Base-by-base conservation (phyloP, 1,140 invertebrate genomes). In the Chionoecetes opilio region DNA sequence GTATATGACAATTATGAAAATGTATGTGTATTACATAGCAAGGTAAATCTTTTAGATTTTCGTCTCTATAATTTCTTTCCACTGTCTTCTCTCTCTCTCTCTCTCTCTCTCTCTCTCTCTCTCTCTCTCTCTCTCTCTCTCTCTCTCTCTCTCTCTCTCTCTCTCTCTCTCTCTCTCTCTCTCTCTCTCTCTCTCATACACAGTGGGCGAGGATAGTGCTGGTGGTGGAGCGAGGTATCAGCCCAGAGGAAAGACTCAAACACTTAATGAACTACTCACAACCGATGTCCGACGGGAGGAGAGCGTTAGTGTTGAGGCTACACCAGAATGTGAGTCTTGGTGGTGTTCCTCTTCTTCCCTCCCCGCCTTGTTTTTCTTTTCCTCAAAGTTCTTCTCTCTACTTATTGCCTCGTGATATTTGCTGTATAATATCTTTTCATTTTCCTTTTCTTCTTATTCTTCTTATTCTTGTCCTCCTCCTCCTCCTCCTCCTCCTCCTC, bases 161-260 rank as follows among this genome's bases (percentile, higher is more conserved):
- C 37, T 87, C 37, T 34, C 85, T 87, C 32, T 38, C 85, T 29
- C 32, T 38, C 32, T 93, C 34, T 41, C 26, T 63, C 63, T 85
- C 84, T 14, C 31, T 37, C 35, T 14, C 31, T 37, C 29, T 86
- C 84, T n/a, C 26, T 37, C 31, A 82, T 21, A 53, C 31, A 6
- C 97, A 99, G 98, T 99, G 99, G 99, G 99, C 99, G 0, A 97
- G 99, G 95, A 99, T 99, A 96, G 99, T 99, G 26, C 97, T 99
- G 53, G 99, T 99, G 26, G 98, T 99, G 37, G 99, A 99, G 97
- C 97, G 99, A 97, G 99, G 99, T 9, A 99, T 99, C 0, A 98
- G 98, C 93, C 99, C 99, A 0, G 97, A 98, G 63, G 98, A 99
- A 97, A 97, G 99, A 89, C 97, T 99, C 32, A 98, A 98, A 96